Evolutionary conservation across 2,113 vertebrate species (phyloP).

Genomic region (Aptenodytes patagonicus): DNA sequence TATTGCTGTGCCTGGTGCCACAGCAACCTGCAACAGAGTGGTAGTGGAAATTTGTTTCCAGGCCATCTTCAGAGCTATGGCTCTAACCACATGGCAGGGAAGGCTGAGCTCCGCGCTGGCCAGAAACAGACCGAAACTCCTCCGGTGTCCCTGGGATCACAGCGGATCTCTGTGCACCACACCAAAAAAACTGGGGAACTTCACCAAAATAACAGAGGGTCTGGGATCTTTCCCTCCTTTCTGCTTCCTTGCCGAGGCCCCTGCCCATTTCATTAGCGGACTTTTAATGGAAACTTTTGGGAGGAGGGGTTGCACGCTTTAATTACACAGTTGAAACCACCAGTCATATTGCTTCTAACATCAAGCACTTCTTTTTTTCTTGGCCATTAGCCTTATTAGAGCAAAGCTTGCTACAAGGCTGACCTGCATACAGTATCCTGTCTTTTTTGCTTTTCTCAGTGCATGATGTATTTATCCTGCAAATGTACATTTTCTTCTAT

Average conservation of each 20-base stretch:
- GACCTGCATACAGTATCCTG: not conserved
- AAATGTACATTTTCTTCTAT: not conserved
- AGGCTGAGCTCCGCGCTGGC: not conserved
- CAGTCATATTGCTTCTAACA: not conserved
- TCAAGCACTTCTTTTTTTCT: not conserved
- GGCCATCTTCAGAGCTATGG: not conserved
- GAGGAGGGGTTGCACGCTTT: not conserved
- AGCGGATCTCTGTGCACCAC: accelerated
- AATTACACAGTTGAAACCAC: not conserved
- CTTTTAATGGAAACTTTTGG: not conserved
- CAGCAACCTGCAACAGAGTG: not conserved
- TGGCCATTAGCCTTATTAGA: not conserved
- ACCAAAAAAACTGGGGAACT: not conserved
- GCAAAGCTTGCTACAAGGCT: not conserved
- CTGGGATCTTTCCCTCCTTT: not conserved
- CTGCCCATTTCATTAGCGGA: not conserved
- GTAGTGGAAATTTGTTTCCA: not conserved
- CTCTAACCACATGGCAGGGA: not conserved
- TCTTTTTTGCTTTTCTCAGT: not conserved
- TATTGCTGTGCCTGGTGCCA: not conserved
- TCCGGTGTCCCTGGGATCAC: not conserved
- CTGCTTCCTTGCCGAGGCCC: not conserved
- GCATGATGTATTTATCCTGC: not conserved
- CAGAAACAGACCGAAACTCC: not conserved
- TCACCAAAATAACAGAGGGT: not conserved